Base-by-base conservation (phyloP, 1,140 invertebrate genomes). In the Bombus soroeensis region DNA sequence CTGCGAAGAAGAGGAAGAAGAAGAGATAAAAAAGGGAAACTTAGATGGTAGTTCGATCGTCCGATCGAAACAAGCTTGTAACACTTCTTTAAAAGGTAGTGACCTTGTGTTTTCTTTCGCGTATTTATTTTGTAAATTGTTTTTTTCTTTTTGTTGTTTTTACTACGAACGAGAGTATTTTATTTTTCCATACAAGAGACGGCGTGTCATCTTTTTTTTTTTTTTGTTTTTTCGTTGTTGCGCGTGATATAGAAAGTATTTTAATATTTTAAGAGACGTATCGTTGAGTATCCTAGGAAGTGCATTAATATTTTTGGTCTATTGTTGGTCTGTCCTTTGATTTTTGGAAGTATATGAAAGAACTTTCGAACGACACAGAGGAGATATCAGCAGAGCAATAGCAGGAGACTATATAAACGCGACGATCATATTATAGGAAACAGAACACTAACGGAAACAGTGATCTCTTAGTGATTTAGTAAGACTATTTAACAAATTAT, bases 401-500 rank as follows among this genome's bases (percentile, higher is more conserved):
- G 79, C 22, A 15, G 81, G 37, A 59, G 78, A 81, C 57, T 68
- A 47, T 75, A 66, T 72, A 37, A 76, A 34, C 57, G 43, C 28
- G 81, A 64, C 32, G 62, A 57, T 76, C 53, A 12, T n/a, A 71
- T 47, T 59, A 32, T 18, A 39, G 12, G 15, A 25, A 47, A 47
- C 37, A 41, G 34, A 15, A 81, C 53, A 66, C 37, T 57, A 28
- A 83, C 70, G 64, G 43, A 76, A 73, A 84, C 87, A 87, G 91
- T 92, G 88, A 91, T 92, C 87, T 88, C 81, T 87, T 90, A 92
- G 90, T 91, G 86, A 90, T 86, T 89, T 92, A 91, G 74, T 78
- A 81, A 90, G 90, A 92, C 89, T 93, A 88, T 92, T 90, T 92
- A 93, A 93, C 66, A 89, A 92, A 92, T 93, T 91, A 84, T 87